phyloP scores from a whole-genome alignment of 2,797 vertebrate genomes.

The Ctenopoma kingsleyae region DNA sequence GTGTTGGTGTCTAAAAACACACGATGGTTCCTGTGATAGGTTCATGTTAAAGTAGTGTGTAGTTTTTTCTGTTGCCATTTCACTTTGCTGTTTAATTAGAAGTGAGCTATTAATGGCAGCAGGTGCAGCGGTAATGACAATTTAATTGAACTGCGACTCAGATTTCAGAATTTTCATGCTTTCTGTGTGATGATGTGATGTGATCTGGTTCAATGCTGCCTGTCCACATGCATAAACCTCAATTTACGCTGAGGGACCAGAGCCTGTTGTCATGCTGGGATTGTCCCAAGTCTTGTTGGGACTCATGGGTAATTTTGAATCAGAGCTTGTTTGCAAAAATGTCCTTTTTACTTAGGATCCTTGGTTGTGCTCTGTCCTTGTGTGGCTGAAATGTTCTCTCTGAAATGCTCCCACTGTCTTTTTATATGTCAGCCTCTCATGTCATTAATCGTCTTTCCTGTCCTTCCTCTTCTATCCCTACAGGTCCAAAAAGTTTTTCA shows the following conservation, averaged over 20 bases:
- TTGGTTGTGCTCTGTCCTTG: neutral
- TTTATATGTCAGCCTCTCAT: slow-evolving; percentile 1
- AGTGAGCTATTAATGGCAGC: slow-evolving; percentile 9
- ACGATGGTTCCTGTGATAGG: neutral
- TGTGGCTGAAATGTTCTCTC: slow-evolving; percentile 13
- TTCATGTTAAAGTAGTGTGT: neutral
- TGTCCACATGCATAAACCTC: slow-evolving; percentile 32
- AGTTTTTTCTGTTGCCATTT: neutral
- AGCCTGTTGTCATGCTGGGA: slow-evolving; percentile 7
- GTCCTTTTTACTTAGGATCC: slow-evolving; percentile 5
- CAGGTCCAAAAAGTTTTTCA: slow-evolving; percentile 99
- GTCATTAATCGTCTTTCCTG: neutral
- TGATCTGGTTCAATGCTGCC: slow-evolving; percentile 9
- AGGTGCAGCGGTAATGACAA: slow-evolving; percentile 37
- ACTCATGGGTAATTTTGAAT: slow-evolving; percentile 23
- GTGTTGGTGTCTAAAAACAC: neutral
- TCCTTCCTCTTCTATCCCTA: neutral
- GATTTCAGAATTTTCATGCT: slow-evolving; percentile 27
- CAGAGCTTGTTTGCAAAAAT: slow-evolving; percentile 28
- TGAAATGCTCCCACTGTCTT: slow-evolving; percentile 7
- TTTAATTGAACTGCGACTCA: neutral
- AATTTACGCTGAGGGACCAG: slow-evolving; percentile 10
- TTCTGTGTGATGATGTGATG: slow-evolving; percentile 10
- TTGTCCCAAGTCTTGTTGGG: slow-evolving; percentile 12
- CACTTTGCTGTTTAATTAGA: neutral